These are phyloP conservation scores for Plagodis pulveraria DNA, from an alignment of 2,888 invertebrate genomes.

Conservation along the genomic window DNA sequence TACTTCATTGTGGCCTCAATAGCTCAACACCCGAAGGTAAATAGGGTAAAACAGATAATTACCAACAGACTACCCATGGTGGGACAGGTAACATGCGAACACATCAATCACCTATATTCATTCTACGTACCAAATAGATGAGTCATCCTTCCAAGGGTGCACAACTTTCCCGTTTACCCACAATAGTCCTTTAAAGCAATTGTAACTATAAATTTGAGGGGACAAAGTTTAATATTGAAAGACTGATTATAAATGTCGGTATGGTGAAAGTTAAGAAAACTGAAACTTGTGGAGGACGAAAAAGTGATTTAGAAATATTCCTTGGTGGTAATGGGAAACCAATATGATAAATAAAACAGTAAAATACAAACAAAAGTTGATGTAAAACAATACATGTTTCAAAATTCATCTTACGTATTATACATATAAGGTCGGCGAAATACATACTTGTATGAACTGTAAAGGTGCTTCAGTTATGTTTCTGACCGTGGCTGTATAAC, in stretches of 20 bases:
- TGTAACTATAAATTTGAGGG: slow-evolving; percentile 6
- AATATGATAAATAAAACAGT: slow-evolving; percentile 42
- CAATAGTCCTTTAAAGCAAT: background rate
- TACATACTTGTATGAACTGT: no score
- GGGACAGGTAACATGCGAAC: slow-evolving; percentile 45
- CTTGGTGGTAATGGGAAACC: slow-evolving; percentile 47
- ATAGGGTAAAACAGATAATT: slow-evolving; percentile 43
- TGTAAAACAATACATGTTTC: no score
- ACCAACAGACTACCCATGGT: slow-evolving; percentile 46
- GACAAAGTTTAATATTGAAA: slow-evolving; percentile 27
- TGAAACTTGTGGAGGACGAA: slow-evolving; percentile 20
- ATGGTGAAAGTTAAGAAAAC: slow-evolving; percentile 6
- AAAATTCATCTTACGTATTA: no score
- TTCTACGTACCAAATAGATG: slow-evolving; percentile 58
- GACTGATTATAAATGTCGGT: background rate
- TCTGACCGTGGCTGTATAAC: no score
- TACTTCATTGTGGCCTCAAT: slow-evolving; percentile 24
- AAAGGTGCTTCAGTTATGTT: no score
- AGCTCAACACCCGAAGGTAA: slow-evolving; percentile 24
- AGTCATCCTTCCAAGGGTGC: slow-evolving; percentile 47
- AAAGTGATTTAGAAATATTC: slow-evolving; percentile 49
- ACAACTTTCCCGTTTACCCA: slow-evolving; percentile 5
- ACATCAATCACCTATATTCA: slow-evolving; percentile 68
- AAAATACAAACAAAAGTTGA: background rate
- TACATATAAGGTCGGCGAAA: no score